Evolutionary conservation across 1,140 invertebrate species (phyloP), one percentile per base, ranked within the genome.

Genomic region (Drosophila pseudoobscura): DNA sequence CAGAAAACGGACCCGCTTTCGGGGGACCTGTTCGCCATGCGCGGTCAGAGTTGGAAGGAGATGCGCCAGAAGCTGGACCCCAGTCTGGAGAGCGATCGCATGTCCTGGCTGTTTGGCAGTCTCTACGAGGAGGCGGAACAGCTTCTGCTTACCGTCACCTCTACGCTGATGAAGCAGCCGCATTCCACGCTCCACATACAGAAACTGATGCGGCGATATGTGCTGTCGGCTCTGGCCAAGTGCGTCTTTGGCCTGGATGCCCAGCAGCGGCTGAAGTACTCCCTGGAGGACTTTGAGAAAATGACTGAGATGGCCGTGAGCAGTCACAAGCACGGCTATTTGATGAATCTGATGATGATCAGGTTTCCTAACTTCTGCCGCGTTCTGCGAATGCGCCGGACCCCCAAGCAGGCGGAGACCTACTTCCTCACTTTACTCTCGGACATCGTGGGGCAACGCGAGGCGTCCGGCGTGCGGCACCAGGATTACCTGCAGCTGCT

Each of bases 21-120:
- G n/a, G 92, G 88, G n/a, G 92, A 94, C 82, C 74, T 94, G 24
- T 93, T 94, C 60, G 92, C 92, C 9, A 70, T 93, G 54, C 90
- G 92, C 49, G 94, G 93, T 3, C 84, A 93, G 13, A 90, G 91
- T 15, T 96, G 95, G 95, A 93, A 93, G 74, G 89, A 93, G 44
- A 92, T 95, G 65, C 91, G 95, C 44, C 90, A 92, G 17, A 93
- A 94, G 62, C 91, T 95, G 39, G 94, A 94, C 50, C 94, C 94
- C 3, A 93, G 93, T 2, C 95, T 95, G 72, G 94, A 94, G 1
- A 91, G 92, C 0, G 92, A 92, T 7, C 94, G 94, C 83, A 91
- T 95, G 62, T 93, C 92, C 78, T 91, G 90, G 53, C 93, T 94
- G 84, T 91, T 92, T 39, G 83, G 82, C 29, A 79, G 91, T 1